phyloP scores from a whole-genome alignment of 2,113 vertebrate genomes.

The Parus major region DNA sequence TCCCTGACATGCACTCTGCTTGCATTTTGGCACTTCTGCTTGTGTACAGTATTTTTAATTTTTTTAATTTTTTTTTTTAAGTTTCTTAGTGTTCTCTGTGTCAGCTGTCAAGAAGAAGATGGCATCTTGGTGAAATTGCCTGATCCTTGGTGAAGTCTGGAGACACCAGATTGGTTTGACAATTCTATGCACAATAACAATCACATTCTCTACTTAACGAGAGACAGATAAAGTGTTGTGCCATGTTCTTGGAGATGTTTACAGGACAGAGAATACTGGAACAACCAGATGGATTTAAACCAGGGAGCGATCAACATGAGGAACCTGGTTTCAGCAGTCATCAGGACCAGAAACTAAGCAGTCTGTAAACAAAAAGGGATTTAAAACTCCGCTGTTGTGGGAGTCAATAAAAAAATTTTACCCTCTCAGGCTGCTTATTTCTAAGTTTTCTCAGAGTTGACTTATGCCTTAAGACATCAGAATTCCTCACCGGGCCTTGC shows the following conservation, averaged over 20 bases:
- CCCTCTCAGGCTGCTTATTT: background rate
- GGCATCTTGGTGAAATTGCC: background rate
- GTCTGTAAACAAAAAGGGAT: background rate
- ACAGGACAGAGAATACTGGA: constrained; percentile 52
- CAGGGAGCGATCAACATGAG: background rate
- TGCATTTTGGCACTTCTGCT: constrained; percentile 39
- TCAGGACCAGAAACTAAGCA: background rate
- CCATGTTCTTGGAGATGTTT: constrained; percentile 55
- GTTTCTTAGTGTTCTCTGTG: background rate
- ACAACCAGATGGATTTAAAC: constrained; percentile 32
- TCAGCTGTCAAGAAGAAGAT: background rate
- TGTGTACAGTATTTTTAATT: background rate
- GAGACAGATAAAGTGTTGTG: constrained; percentile 36
- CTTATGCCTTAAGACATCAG: background rate
- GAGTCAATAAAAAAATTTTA: background rate
- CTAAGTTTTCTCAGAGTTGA: background rate
- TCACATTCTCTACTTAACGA: constrained; percentile 18
- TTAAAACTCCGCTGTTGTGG: background rate
- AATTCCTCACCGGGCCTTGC: background rate
- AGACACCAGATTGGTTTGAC: constrained; percentile 15
- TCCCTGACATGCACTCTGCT: background rate
- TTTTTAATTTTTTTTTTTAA: background rate
- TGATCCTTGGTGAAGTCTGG: background rate
- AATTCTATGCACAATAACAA: background rate
- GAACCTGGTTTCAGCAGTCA: constrained; percentile 30